These are phyloP conservation scores for Aurelia sp. DNA, from an alignment of 30 jellyfish, hydroid and myxozoan species.

Conservation along the genomic window DNA sequence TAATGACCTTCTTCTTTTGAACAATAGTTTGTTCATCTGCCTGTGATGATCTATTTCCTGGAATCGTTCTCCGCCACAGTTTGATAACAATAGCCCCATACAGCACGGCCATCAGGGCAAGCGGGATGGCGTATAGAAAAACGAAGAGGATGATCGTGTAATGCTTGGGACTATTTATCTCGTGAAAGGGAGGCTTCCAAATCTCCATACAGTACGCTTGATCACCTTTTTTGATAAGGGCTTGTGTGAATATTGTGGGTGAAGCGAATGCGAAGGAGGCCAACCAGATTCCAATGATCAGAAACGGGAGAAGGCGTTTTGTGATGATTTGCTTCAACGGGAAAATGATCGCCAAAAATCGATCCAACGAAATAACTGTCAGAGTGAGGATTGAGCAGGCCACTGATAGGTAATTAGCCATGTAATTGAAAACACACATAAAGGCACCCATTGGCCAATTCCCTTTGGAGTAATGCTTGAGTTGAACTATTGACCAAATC, in stretches of 20 bases:
- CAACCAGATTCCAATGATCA: constrained; percentile 71
- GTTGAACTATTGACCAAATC: constrained; percentile 68
- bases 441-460: constrained; percentile 81
- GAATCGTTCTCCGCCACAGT: constrained; percentile 65
- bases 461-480: constrained; percentile 48
- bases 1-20: constrained; percentile 68
- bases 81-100: constrained; percentile 66
- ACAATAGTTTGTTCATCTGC: constrained; percentile 10
- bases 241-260: constrained; percentile 78
- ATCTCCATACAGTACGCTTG: constrained; percentile 60
- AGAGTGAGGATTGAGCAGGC: constrained; percentile 79
- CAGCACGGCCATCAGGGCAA: constrained; percentile 64
- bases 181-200: constrained; percentile 79
- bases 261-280: constrained; percentile 69
- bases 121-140: constrained; percentile 73
- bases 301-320: constrained; percentile 13
- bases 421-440: constrained; percentile 67
- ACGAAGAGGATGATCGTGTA: constrained; percentile 80
- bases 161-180: constrained; percentile 70
- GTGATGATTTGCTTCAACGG: constrained; percentile 65
- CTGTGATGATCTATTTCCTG: constrained; percentile 52
- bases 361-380: constrained; percentile 71
- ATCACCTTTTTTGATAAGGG: constrained; percentile 30
- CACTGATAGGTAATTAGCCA: constrained; percentile 74
- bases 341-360: constrained; percentile 78